Evolutionary conservation across 2,113 vertebrate species (phyloP), one percentile per base, ranked within the genome.

Genomic region (Nanger granti): DNA sequence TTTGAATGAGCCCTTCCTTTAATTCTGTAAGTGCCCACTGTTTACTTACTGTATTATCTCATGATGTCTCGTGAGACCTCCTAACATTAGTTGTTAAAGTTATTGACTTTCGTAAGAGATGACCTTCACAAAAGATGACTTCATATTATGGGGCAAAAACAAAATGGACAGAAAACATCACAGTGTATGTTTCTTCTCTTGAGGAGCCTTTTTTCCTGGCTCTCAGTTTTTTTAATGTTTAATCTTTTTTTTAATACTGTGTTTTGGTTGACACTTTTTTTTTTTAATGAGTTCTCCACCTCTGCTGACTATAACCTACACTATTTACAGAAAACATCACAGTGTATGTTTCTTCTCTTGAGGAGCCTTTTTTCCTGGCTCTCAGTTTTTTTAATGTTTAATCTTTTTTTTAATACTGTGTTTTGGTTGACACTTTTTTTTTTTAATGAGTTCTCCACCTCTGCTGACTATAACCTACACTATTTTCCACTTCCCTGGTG

Each of bases 41-140:
- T 92, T 97, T 87, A 92, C 80, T 82, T 89, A 84, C 8, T 55
- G 14, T 49, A 41, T 69, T 85, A 87, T 83, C 59, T 87, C 84
- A 91, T 14, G 47, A 13, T 54, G 26, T 64, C 89, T 96, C 17
- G 6, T 37, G 64, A 97, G n/a, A 64, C 62, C 89, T 31, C 28
- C n/a, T 66, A 95, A 92, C 44, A 73, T 93, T 41, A 44, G 37
- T 44, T 76, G 69, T 73, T 73, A 54, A 60, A 94, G 55, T 89
- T 94, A 95, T 1, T 84, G 55, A 87, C 76, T 96, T 95, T 96
- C 60, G 17, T 88, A 90, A 91, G 76, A 31, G 18, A 86, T 85
- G 44, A 57, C 52, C 62, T 96, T 93, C 44, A 31, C 60, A 83
- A 87, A 95, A 93, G 55, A 79, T 69, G 55, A 15, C 62, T 84